Evolutionary conservation across 1,140 invertebrate species (phyloP).

Genomic region (Armadillidium nasatum): DNA sequence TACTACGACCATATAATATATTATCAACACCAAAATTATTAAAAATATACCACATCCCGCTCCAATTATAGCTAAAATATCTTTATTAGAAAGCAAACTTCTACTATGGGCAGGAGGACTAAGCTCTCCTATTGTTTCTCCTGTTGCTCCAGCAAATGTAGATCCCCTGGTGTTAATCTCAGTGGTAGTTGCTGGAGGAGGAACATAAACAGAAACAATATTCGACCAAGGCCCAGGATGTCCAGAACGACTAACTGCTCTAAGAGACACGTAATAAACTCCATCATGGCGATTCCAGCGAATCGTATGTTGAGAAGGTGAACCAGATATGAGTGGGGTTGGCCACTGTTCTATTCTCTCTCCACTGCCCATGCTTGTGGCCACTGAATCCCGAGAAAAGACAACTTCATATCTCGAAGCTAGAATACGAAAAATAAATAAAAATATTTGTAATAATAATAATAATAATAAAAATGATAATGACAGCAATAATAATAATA

Average conservation of each 20-base stretch:
- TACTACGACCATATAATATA: slow-evolving; percentile 41
- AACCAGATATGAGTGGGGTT: slow-evolving; percentile 16
- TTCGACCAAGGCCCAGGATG: slow-evolving; percentile 56
- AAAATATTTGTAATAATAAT: no score
- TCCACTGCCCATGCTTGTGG: slow-evolving; percentile 30
- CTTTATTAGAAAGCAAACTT: slow-evolving; percentile 30
- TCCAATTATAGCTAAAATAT: slow-evolving; percentile 41
- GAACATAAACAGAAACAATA: slow-evolving; percentile 54
- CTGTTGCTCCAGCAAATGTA: slow-evolving; percentile 34
- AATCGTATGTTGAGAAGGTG: slow-evolving; percentile 18
- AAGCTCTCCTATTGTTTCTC: slow-evolving; percentile 34
- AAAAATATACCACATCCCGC: slow-evolving; percentile 39
- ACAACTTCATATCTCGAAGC: slow-evolving; percentile 39
- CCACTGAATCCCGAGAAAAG: slow-evolving; percentile 30
- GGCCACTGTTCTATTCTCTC: slow-evolving; percentile 33
- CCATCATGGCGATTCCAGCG: slow-evolving; percentile 39
- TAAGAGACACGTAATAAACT: slow-evolving; percentile 53
- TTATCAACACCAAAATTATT: slow-evolving; percentile 35
- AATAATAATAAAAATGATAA: no score
- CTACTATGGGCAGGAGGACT: slow-evolving; percentile 36
- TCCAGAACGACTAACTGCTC: slow-evolving; percentile 51
- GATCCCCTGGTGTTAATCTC: slow-evolving; percentile 40
- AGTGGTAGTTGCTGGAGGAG: slow-evolving; percentile 45
- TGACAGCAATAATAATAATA: slow-evolving; percentile 6
- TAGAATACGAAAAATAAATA: neutral